Percentiles rank a stretch among this genome's conserved stretches.
phyloP scores from a whole-genome alignment of 2,888 invertebrate species.

The Gryllus longicercus region DNA sequence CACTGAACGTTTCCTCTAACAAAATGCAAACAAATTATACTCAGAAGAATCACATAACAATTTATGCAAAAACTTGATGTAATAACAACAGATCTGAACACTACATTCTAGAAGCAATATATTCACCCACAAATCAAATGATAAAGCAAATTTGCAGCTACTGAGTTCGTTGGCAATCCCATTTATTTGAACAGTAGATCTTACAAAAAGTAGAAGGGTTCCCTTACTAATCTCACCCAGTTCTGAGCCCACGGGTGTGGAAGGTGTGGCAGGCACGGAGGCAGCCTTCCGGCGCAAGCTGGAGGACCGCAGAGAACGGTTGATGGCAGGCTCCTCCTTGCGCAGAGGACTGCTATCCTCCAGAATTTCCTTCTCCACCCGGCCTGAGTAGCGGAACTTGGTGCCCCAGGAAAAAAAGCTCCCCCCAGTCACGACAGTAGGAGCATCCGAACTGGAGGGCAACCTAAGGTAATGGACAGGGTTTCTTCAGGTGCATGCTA shows the following conservation, averaged over 20 bases:
- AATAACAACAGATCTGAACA: no score
- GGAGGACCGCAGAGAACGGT: constrained; percentile 44
- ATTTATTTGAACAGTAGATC: no score
- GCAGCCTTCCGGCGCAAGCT: constrained; percentile 72
- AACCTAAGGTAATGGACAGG: constrained; percentile 55
- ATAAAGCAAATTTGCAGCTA: no score
- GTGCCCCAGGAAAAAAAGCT: constrained; percentile 92
- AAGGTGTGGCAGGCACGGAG: constrained; percentile 83
- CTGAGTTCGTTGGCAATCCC: no score
- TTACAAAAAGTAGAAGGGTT: constrained; percentile 4
- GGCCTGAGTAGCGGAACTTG: constrained; percentile 85
- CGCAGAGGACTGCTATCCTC: constrained; percentile 65
- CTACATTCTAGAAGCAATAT: no score
- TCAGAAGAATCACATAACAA: no score
- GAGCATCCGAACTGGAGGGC: constrained; percentile 81
- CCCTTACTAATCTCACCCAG: constrained; percentile 52
- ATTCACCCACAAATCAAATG: no score
- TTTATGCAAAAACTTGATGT: no score
- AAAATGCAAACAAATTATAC: no score
- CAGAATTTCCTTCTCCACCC: constrained; percentile 87
- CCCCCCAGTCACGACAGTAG: constrained; percentile 79
- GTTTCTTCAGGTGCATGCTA: no score
- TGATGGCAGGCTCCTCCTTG: constrained; percentile 54
- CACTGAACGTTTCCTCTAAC: no score
- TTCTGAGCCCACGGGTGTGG: constrained; percentile 73